A percentile compares a stretch with the other conserved stretches of the same genome.
phyloP scores from a whole-genome alignment of 2,113 vertebrate genomes.

The Tor tambroides region DNA sequence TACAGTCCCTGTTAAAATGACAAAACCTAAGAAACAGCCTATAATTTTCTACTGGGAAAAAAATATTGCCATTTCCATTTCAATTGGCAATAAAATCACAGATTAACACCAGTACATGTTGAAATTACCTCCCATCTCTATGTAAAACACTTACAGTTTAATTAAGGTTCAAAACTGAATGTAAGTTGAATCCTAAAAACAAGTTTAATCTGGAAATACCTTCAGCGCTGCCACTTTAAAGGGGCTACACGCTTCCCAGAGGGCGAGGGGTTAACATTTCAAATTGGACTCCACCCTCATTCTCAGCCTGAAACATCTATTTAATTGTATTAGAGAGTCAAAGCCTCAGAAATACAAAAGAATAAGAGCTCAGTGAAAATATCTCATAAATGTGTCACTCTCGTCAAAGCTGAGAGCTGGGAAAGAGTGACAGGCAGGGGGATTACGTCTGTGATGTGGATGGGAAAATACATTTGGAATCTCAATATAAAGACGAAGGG shows the following conservation, averaged over 20 bases:
- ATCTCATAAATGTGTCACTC: slow-evolving; percentile 47
- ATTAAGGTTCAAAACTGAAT: no score
- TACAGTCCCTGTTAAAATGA: background rate
- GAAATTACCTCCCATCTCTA: background rate
- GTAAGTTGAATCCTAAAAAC: background rate
- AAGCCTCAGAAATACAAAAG: slow-evolving; percentile 32
- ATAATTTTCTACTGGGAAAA: background rate
- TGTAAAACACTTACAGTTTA: background rate
- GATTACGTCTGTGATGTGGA: slow-evolving; percentile 39
- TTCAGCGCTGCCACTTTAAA: background rate
- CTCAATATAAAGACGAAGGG: slow-evolving; percentile 51
- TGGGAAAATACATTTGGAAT: slow-evolving; percentile 49
- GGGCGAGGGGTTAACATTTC: background rate
- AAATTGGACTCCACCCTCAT: background rate
- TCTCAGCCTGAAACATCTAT: slow-evolving; percentile 27
- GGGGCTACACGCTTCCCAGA: background rate
- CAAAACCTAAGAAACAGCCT: background rate
- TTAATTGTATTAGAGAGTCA: slow-evolving; percentile 48
- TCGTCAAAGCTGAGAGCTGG: slow-evolving; percentile 28
- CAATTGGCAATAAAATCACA: background rate
- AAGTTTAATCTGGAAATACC: background rate
- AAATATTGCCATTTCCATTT: background rate
- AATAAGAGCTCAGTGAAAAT: slow-evolving; percentile 24
- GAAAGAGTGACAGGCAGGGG: slow-evolving; percentile 47
- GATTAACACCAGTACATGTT: background rate